Conservation (phyloP, 1,140 invertebrate genomes). For the Frieseomelitta varia region DNA sequence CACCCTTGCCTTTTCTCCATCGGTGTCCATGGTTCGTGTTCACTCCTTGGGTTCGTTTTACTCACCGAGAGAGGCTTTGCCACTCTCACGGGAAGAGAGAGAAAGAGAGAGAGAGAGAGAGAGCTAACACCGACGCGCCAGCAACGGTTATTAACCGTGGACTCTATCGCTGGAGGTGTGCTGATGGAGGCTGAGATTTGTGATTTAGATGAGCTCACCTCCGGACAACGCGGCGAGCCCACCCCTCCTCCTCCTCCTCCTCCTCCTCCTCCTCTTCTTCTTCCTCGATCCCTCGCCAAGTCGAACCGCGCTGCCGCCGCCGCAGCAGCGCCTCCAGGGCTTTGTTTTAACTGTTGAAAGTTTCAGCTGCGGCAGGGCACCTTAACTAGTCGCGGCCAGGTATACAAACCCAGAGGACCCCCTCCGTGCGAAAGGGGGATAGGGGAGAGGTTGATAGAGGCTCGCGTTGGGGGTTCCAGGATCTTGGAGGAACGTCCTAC, state of each 20-base stretch:
- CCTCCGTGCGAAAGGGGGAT: constrained; percentile 13
- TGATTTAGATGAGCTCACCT: constrained; percentile 81
- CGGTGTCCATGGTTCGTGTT: constrained; percentile 35
- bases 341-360: constrained; percentile 78
- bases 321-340: constrained; percentile 55
- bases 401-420: constrained; percentile 58
- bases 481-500: constrained; percentile 52
- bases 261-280: neutral
- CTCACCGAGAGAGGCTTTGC: neutral
- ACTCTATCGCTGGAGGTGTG: constrained; percentile 73
- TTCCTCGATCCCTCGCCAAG: neutral
- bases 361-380: constrained; percentile 66
- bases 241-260: neutral
- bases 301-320: neutral
- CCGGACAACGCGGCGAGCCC: constrained; percentile 36
- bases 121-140: constrained; percentile 45
- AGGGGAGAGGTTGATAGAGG: constrained; percentile 43
- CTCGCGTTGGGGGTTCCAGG: constrained; percentile 55
- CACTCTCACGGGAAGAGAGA: neutral
- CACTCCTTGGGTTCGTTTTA: neutral
- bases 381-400: constrained; percentile 70
- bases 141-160: constrained; percentile 71
- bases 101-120: neutral
- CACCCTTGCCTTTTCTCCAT: constrained; percentile 28
- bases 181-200: constrained; percentile 78